Percentiles rank a stretch among this genome's conserved stretches.
Conservation (phyloP, 2,888 invertebrate genomes). For the Hemithea aestivaria region DNA sequence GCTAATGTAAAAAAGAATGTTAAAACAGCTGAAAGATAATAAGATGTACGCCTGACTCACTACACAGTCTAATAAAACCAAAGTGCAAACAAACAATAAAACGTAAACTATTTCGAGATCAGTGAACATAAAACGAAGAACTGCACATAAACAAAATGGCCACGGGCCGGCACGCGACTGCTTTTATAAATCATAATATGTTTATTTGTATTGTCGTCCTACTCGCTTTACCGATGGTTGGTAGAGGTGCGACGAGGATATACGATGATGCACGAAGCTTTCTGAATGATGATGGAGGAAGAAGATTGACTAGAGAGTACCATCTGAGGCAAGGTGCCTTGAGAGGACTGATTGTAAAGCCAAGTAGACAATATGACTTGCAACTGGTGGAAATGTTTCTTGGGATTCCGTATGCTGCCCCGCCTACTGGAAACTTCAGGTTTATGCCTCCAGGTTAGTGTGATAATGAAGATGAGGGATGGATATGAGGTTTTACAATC, state of each 20-base stretch:
- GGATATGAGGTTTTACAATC: no score
- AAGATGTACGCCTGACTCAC: slow-evolving; percentile 44
- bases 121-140: slow-evolving; percentile 54
- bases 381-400: slow-evolving; percentile 86
- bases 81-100: slow-evolving; percentile 64
- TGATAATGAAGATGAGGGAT: neutral
- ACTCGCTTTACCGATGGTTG: slow-evolving; percentile 63
- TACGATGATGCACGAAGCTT: slow-evolving; percentile 55
- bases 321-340: slow-evolving; percentile 83
- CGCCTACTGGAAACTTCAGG: slow-evolving; percentile 85
- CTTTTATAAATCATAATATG: slow-evolving; percentile 67
- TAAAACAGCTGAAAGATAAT: no score
- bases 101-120: slow-evolving; percentile 59
- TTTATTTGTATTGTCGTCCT: slow-evolving; percentile 74
- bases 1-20: no score
- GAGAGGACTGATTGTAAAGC: slow-evolving; percentile 83
- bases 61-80: slow-evolving; percentile 48
- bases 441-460: slow-evolving; percentile 90
- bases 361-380: slow-evolving; percentile 80
- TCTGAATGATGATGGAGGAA: slow-evolving; percentile 53
- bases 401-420: slow-evolving; percentile 90
- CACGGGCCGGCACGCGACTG: slow-evolving; percentile 65
- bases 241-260: slow-evolving; percentile 57
- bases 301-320: slow-evolving; percentile 79
- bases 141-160: slow-evolving; percentile 70